These are phyloP conservation scores for Perdita meconis DNA, from an alignment of 2,888 invertebrate species.

Conservation along the genomic window DNA sequence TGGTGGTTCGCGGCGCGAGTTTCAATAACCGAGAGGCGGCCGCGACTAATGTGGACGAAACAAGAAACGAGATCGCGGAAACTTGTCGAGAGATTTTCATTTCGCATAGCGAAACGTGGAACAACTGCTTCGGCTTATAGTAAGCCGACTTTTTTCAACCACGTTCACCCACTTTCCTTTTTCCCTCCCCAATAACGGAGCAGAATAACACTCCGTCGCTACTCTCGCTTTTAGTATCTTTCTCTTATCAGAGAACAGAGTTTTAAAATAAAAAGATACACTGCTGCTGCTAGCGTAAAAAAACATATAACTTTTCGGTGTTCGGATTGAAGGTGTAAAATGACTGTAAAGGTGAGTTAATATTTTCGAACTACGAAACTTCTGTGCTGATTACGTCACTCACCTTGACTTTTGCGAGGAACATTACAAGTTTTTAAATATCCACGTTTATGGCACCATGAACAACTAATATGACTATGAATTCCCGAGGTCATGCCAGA, in stretches of 20 bases:
- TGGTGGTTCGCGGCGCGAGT: conserved; percentile 12
- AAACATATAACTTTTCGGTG: background rate
- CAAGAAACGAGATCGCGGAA: conserved; percentile 29
- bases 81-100: conserved; percentile 50
- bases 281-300: background rate
- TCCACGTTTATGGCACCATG: too few relatives aligned
- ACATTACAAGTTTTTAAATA: too few relatives aligned
- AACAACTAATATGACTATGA: too few relatives aligned
- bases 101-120: conserved; percentile 14
- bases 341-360: too few relatives aligned
- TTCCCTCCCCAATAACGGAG: conserved; percentile 24
- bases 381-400: too few relatives aligned
- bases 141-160: conserved; percentile 20
- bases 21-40: conserved; percentile 15
- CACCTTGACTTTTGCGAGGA: too few relatives aligned
- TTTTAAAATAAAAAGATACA: background rate
- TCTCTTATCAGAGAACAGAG: background rate
- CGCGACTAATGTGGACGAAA: conserved; percentile 49
- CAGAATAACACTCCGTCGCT: conserved; percentile 34
- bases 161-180: conserved; percentile 31
- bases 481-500: too few relatives aligned
- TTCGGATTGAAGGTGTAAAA: too few relatives aligned
- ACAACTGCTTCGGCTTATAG: conserved; percentile 40
- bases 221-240: background rate
- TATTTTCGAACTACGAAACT: too few relatives aligned